Evolutionary conservation across 2,113 vertebrate species (phyloP), one percentile per base, ranked within the genome.

Genomic region (Chaetorhynchus papuensis): DNA sequence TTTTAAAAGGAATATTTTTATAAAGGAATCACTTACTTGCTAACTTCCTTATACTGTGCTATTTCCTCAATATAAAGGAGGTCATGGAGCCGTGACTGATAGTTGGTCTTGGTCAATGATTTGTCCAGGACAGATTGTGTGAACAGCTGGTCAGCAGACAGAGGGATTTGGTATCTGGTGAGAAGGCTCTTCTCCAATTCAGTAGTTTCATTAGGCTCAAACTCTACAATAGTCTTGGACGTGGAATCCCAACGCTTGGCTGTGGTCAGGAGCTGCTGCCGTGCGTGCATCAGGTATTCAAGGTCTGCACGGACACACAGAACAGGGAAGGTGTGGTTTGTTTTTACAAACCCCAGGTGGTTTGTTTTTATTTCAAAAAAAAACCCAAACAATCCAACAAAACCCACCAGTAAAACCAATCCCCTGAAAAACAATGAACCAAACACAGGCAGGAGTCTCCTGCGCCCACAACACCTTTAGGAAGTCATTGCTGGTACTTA

Each of bases 11-110:
- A 79, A 63, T n/a, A 70, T 3, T 33, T 87, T 83, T 69, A 74
- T 21, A 81, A 72, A 93, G 57, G 33, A 24, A 57, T 57, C 78
- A 98, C 99, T 99, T 98, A 99, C 99, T 99, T 99, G 99, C 99
- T 99, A 90, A 99, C 99, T 99, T 99, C 99, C 97, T 99, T 99
- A 94, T 99, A 99, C 96, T 99, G 99, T 72, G 99, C 99, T 96
- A 99, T 99, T 97, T 99, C 99, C 96, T 99, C 99, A 50, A 99
- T 99, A 90, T 99, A 99, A 87, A 99, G 99, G 97, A 99, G 98
- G 97, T 99, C 99, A 7, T 99, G 99, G 79, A 99, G 97, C 71
- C 99, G 98, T 72, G 99, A 98, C 98, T 99, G 99, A 96, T 99
- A 99, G 98, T 99, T 99, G 95, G 98, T 98, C 98, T 98, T 99